Evolutionary conservation across 2,888 invertebrate species (phyloP), one percentile per base, ranked within the genome.

Genomic region (Pseudococcus viburni): DNA sequence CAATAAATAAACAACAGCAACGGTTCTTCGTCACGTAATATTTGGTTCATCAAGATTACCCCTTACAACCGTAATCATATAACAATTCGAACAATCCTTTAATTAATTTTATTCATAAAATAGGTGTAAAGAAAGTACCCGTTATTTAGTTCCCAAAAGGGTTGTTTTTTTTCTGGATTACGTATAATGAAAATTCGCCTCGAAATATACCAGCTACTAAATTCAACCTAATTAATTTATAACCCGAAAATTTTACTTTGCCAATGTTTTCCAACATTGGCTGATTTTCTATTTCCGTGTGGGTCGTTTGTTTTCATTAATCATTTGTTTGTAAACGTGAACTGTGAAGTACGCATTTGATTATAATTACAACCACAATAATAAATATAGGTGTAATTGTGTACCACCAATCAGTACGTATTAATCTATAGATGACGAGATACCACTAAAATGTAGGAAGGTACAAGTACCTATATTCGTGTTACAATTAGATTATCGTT

Each of bases 221-320:
- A 19, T 19, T 5, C 11, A 12, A 33, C 26, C 26, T 73, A 73
- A 73, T 73, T 73, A 73, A 73, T 33, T 73, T 33, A 80, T 7
- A 19, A 80, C n/a, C 4, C n/a, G 17, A 42, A 80, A 80, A n/a
- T 46, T 80, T 80, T 77, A 22, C 22, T 33, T 2, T 33, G 26
- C 3, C n/a, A 11, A n/a, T 19, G 42, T 42, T 42, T n/a, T 1
- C 42, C 42, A 80, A 42, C 39, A 42, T 42, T 11, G 42, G n/a
- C 8, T 80, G 33, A 80, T 80, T 80, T 80, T 33, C 80, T 42
- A 42, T 80, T 80, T 80, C 80, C 80, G n/a, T 80, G 80, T 80
- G 80, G 80, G 80, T 42, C 7, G 80, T 26, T 42, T 80, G 39
- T 42, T 42, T 80, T 80, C 80, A 80, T 80, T 80, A 80, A 80